Conservation (phyloP, 2,113 vertebrate species). For the Zosterops pallidus region DNA sequence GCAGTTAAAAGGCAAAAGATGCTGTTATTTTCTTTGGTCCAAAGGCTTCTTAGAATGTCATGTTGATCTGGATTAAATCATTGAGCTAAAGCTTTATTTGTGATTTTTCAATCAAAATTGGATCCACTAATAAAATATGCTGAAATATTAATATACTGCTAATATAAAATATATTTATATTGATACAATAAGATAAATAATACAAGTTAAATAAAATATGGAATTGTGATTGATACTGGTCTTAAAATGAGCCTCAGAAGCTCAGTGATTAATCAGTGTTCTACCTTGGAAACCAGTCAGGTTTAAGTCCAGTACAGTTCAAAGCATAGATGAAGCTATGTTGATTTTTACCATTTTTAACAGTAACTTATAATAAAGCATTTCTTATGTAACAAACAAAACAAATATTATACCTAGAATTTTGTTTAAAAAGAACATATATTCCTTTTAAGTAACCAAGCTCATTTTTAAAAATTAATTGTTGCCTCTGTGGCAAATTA, state of each 20-base stretch:
- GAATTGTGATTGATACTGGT: neutral
- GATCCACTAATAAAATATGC: neutral
- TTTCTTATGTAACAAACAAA: neutral
- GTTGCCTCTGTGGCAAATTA: neutral
- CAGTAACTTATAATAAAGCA: neutral
- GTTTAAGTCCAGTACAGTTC: neutral
- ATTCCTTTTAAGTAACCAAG: neutral
- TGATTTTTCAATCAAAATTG: neutral
- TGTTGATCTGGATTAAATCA: neutral
- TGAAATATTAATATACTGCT: neutral
- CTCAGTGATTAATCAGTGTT: neutral
- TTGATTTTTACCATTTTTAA: neutral
- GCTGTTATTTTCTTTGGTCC: neutral
- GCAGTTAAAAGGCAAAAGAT: neutral
- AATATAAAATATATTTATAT: neutral
- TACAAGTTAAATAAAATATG: neutral
- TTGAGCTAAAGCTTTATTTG: neutral
- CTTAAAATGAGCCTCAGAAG: neutral
- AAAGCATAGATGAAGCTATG: neutral
- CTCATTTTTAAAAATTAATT: neutral
- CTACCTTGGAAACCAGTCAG: neutral
- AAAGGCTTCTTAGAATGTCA: neutral
- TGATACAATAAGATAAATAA: neutral
- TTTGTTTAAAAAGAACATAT: accelerated
- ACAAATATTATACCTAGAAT: neutral